Percentiles rank a stretch among this genome's conserved stretches.
Evolutionary conservation across 1,140 invertebrate genomes (phyloP).

Genomic region (Lordiphosa stackelbergi): DNA sequence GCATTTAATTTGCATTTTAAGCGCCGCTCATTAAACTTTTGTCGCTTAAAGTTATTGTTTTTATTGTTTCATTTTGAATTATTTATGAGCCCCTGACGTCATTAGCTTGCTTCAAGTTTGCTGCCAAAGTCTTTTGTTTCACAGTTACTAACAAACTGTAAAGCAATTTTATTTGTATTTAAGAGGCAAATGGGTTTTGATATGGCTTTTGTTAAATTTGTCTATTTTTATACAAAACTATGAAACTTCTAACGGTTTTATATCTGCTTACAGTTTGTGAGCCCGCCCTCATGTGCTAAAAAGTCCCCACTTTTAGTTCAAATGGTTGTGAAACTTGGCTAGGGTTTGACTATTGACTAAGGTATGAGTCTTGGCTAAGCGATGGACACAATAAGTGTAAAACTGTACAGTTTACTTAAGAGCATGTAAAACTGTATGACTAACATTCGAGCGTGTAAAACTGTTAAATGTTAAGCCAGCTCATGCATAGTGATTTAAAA

Average conservation of each 20-base stretch:
- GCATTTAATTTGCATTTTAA: constrained; percentile 46
- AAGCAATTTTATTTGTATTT: not conserved
- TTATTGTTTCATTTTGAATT: constrained; percentile 13
- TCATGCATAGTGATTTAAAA: no score
- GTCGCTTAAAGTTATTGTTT: not conserved
- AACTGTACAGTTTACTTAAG: not conserved
- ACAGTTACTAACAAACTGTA: constrained; percentile 8
- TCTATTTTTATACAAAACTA: no score
- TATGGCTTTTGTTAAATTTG: not conserved
- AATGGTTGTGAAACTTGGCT: constrained; percentile 5
- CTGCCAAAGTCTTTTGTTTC: constrained; percentile 61
- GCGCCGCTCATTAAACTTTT: constrained; percentile 37
- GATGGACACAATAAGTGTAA: not conserved
- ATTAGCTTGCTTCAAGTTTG: constrained; percentile 52
- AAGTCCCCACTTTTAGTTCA: constrained; percentile 29
- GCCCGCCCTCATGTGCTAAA: not conserved
- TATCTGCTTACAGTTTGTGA: not conserved
- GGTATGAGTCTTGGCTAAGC: constrained; percentile 21
- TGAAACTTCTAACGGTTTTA: no score
- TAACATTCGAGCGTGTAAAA: no score
- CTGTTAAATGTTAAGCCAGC: no score
- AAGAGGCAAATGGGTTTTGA: not conserved
- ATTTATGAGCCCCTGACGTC: constrained; percentile 58
- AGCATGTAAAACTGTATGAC: no score
- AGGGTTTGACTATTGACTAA: not conserved